Evolutionary conservation across 1,140 invertebrate genomes (phyloP), one percentile per base, ranked within the genome.

Genomic region (Asbolus verrucosus): DNA sequence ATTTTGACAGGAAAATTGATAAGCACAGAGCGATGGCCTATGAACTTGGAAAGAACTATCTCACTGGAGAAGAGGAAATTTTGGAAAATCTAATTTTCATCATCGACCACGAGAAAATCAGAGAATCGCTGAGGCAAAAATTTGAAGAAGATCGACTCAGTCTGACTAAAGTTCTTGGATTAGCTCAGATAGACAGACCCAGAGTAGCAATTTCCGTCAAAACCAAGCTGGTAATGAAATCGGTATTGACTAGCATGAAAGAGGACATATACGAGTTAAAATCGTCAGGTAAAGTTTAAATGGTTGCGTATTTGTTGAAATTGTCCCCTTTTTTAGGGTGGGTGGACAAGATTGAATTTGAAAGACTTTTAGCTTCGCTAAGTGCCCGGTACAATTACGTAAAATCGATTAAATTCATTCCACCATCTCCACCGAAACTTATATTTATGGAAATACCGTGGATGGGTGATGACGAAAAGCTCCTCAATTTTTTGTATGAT

Each of bases 11-110:
- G 1, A 46, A 72, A 21, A 76, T 82, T 46, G 76, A 80, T 65
- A 66, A 73, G 15, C 75, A 78, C n/a, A 65, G 82, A 2, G 80
- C 77, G 62, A 75, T 79, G 21, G 82, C 81, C 16, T 84, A 80
- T 71, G 83, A 84, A 66, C 72, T 83, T 0, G 82, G 78, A 0
- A 78, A 70, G 59, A 63, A 86, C 9, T 87, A 84, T 14, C 3
- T 87, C 9, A 82, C 83, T 0, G 86, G 85, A 0, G 83, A 86
- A 38, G 86, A 87, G 69, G 87, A 88, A 73, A 85, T 87, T 0
- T 79, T 82, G 9, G 84, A 82, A 27, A 78, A 86, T 2, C 77
- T 88, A 1, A 83, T 84, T 13, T 85, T 86, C 68, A 80, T 88
- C 65, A 82, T 86, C 1, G 85, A 87, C 36, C 83, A 87, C 67